These are phyloP conservation scores for Heliconius hewitsoni DNA, from an alignment of 1,140 invertebrate species.

Conservation along the genomic window DNA sequence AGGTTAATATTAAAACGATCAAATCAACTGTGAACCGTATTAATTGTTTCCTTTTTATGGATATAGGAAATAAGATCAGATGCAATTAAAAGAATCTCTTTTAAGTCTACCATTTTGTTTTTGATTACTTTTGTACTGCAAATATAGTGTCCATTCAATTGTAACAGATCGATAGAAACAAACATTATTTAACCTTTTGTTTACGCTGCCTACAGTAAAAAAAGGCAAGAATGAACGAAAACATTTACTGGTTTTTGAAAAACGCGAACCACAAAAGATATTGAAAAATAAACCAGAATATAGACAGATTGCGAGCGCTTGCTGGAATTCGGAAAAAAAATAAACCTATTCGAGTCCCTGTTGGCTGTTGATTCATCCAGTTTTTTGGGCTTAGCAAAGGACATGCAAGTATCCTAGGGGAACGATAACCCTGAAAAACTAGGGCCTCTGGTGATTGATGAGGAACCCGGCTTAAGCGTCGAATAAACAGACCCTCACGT, in stretches of 20 bases:
- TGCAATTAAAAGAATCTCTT: constrained; percentile 11
- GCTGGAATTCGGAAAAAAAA: constrained; percentile 37
- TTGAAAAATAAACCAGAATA: constrained; percentile 41
- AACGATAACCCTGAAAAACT: constrained; percentile 66
- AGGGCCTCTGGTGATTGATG: constrained; percentile 69
- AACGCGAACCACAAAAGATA: constrained; percentile 38
- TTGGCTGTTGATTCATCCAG: constrained; percentile 49
- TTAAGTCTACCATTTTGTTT: not conserved
- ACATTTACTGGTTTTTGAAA: constrained; percentile 34
- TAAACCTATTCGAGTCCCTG: constrained; percentile 50
- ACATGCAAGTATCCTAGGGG: constrained; percentile 52
- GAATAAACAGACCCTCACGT: constrained; percentile 67
- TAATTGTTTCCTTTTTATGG: constrained; percentile 59
- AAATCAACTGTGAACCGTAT: constrained; percentile 48
- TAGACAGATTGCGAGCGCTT: constrained; percentile 27
- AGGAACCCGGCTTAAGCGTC: constrained; percentile 54
- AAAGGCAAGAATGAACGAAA: constrained; percentile 3
- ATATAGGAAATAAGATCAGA: constrained; percentile 9
- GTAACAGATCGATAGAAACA: not conserved
- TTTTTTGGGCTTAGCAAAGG: constrained; percentile 55
- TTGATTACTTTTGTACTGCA: not conserved
- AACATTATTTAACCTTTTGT: not conserved
- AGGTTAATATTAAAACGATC: constrained; percentile 52
- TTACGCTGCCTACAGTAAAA: constrained; percentile 5
- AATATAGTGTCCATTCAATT: not conserved